These are phyloP conservation scores for Anolis sagrei DNA, from an alignment of 2,113 vertebrate species.

Conservation along the genomic window DNA sequence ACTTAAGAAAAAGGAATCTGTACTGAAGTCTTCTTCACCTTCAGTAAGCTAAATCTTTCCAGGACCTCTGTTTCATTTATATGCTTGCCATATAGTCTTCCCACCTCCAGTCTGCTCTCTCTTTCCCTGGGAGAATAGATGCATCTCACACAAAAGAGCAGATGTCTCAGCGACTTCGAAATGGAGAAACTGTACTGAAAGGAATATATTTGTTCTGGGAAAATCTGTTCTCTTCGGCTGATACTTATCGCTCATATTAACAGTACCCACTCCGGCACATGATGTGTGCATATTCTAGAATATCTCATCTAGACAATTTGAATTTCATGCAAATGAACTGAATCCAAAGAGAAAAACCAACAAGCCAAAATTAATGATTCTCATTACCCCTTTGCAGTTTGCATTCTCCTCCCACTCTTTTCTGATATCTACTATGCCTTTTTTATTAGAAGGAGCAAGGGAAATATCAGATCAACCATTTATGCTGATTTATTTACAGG, in stretches of 20 bases:
- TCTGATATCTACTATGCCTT: neutral
- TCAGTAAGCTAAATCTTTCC: slow-evolving; percentile 6
- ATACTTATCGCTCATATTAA: slow-evolving; percentile 7
- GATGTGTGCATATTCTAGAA: neutral
- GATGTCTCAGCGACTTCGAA: neutral
- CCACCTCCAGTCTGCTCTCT: slow-evolving; percentile 11
- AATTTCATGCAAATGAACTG: slow-evolving; percentile 40
- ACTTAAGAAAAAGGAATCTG: slow-evolving; percentile 30
- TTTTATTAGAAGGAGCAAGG: slow-evolving; percentile 24
- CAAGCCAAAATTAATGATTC: slow-evolving; percentile 36
- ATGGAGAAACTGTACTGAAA: slow-evolving; percentile 22
- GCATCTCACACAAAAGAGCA: neutral
- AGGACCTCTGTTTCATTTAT: slow-evolving; percentile 21
- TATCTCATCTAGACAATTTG: slow-evolving; percentile 30
- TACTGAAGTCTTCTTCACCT: slow-evolving; percentile 1
- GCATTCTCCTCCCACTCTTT: neutral
- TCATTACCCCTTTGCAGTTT: neutral
- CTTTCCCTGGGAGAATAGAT: slow-evolving; percentile 14
- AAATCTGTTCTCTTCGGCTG: slow-evolving; percentile 15
- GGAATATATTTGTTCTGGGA: neutral
- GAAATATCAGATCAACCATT: slow-evolving; percentile 2
- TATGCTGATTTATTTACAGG: slow-evolving; percentile 43
- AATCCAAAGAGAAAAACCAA: slow-evolving; percentile 27
- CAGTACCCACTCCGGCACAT: neutral
- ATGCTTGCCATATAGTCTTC: slow-evolving; percentile 6